Base-by-base conservation (phyloP, 1,140 invertebrate genomes). In the Lineus longissimus region DNA sequence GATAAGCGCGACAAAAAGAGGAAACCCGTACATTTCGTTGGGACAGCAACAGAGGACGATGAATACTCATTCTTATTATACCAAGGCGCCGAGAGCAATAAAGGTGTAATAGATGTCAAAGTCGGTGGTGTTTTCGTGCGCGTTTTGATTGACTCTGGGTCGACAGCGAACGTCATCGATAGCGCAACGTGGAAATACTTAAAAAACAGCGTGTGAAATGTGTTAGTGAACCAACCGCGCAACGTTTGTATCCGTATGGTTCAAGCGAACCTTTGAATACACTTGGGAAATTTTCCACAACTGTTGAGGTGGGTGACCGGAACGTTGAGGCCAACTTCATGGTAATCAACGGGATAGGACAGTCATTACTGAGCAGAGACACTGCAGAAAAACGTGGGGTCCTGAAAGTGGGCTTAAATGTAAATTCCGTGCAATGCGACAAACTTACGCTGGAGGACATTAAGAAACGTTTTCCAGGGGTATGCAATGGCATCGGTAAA, bases 401-500 rank as follows among this genome's bases (percentile, higher is more conserved):
- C 60, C 47, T 62, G 23, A 45, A 23, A 17, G 40, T 65, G 2
- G 33, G 58, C 27, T 36, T 7, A 7, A n/a, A 22, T 25, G 27
- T 43, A 43, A 45, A 7, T 47, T 31, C n/a, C 11, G 43, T 13
- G 15, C 23, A 9, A 56, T 36, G 22, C 25, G 17, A 22, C 9
- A 55, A 17, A 9, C 25, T 9, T 59, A 1, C 7, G 54, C 1
- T 19, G 45, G 15, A n/a, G n/a, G 58, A 67, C 40, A 29, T 30
- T 33, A 1, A 61, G 33, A 2, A 40, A 58, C 36, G 30, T 15
- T 69, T 60, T 55, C 29, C 15, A 43, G 59, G 69, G 7, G 54
- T 40, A 17, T 71, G 66, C 40, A 43, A 51, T 29, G 64, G 65
- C 7, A 11, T 70, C 6, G 62, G 69, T n/a, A 70, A 70, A 57